Percentiles rank a stretch among this genome's conserved stretches.
phyloP scores from a whole-genome alignment of 2,113 vertebrate species.

The Pachycephala philippinensis region DNA sequence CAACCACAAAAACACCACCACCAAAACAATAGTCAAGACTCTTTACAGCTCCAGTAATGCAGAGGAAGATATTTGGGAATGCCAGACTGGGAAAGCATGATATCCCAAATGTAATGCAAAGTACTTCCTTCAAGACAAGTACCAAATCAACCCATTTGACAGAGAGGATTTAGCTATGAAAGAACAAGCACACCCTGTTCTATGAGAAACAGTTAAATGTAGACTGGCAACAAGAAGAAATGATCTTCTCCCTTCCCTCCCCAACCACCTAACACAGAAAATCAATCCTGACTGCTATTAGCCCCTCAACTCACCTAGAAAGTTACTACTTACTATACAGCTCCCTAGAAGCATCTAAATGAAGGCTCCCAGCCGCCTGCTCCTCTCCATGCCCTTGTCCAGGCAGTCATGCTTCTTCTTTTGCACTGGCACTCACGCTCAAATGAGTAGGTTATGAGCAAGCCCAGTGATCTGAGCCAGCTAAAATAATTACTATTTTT shows the following conservation, averaged over 20 bases:
- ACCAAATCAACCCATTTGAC: background rate
- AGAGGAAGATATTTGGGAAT: background rate
- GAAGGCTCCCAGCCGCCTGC: background rate
- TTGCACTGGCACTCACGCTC: background rate
- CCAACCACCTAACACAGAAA: background rate
- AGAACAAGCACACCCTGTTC: background rate
- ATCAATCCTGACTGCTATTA: background rate
- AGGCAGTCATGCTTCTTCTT: background rate
- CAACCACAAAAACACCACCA: background rate
- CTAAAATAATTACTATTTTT: conserved; percentile 5
- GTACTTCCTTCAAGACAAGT: background rate
- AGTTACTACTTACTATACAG: background rate
- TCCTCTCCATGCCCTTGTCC: background rate
- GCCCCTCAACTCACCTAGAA: background rate
- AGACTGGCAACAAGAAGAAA: background rate
- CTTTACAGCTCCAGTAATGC: background rate
- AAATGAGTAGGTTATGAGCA: background rate
- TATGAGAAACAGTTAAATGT: background rate
- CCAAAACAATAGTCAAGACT: background rate
- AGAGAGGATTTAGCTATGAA: background rate
- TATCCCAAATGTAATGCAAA: background rate
- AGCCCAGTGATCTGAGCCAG: background rate
- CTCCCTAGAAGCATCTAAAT: background rate
- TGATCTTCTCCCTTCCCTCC: background rate
- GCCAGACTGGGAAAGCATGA: background rate